Base-by-base conservation (phyloP, 2,888 invertebrate species). In the Cryptocheilus praepositus region DNA sequence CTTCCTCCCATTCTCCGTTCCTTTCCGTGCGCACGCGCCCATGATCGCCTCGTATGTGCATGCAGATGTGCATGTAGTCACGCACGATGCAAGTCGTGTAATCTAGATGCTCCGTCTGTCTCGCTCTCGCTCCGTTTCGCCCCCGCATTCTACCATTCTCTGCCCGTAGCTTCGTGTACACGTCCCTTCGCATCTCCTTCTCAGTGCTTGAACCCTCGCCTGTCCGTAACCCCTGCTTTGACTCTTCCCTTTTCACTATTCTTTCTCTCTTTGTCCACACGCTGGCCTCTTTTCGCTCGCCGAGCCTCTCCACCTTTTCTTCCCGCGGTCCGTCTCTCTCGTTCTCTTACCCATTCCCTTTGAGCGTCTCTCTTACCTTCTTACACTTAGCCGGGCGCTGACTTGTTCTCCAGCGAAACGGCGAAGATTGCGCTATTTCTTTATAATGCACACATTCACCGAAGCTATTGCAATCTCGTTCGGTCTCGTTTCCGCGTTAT, bases 401-500 rank as follows among this genome's bases (percentile, higher is more conserved):
- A 52, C 52, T 52, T 21, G 21, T 52, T 52, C 56, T 58, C 61
- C 51, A 57, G 44, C 55, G 52, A 52, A 52, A 45, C 53, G 71
- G 57, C 70, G 71, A 77, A 80, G 73, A 82, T 82, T 81, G 76
- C 79, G 71, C 74, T 73, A 74, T 80, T 81, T 81, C 79, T 83
- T 81, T 77, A 79, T 76, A 76, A 80, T 70, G 79, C 79, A 73
- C 74, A 70, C 74, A 77, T 79, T 80, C 77, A 58, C 67, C 70
- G 67, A 61, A 80, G 74, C 77, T 68, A 74, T 70, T 67, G 73
- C 79, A 74, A 82, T 81, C 77, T 77, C 73, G 74, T 79, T 81
- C 73, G 69, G 73, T 75, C 76, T 72, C 71, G 81, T 81, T 79
- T 64, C 71, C 73, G 74, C 70, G 77, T 81, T 82, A 82, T 80